Evolutionary conservation across 2,797 vertebrate genomes (phyloP), one percentile per base, ranked within the genome.

Genomic region (Tadarida brasiliensis): DNA sequence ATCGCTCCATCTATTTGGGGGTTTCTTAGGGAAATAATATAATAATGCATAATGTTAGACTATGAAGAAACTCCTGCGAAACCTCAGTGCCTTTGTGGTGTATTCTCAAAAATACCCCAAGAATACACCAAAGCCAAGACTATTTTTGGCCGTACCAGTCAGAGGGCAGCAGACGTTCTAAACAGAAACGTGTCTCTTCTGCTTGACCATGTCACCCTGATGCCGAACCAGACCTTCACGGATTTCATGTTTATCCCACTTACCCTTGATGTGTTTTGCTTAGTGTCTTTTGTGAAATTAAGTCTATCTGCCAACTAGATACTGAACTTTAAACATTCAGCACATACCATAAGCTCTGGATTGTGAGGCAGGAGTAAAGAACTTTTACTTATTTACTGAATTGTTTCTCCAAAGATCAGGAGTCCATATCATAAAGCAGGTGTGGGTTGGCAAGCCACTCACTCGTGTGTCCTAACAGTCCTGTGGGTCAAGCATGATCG

Each of bases 31-130:
- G 89, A 87, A 96, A 96, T n/a, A 81, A 68, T 94, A 59, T 51
- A 90, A 61, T 87, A 92, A 92, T 54, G 65, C 26, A 90, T 87
- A 87, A 30, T 56, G 39, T n/a, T 35, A 57, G 57, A 35, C 85
- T 47, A 8, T 67, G 87, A 95, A 73, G 65, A 94, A 94, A 95
- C 47, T 65, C 56, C 35, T 91, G 35, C 92, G 92, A 97, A 93
- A 93, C 54, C 76, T 95, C 91, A 77, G 28, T 74, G 63, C 57
- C 49, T 92, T 59, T 96, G 94, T 88, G 87, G 83, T 88, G 11
- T 92, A 59, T 71, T 96, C 92, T 97, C 94, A 93, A 86, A 97
- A 95, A 91, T 78, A 91, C 65, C 30, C 77, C 61, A 94, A 94
- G 68, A 90, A 94, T 81, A 97, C 26, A 65, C 20, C 44, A 95